Evolutionary conservation across 2,113 vertebrate genomes (phyloP).

Genomic region (Vulpes ferrilata): DNA sequence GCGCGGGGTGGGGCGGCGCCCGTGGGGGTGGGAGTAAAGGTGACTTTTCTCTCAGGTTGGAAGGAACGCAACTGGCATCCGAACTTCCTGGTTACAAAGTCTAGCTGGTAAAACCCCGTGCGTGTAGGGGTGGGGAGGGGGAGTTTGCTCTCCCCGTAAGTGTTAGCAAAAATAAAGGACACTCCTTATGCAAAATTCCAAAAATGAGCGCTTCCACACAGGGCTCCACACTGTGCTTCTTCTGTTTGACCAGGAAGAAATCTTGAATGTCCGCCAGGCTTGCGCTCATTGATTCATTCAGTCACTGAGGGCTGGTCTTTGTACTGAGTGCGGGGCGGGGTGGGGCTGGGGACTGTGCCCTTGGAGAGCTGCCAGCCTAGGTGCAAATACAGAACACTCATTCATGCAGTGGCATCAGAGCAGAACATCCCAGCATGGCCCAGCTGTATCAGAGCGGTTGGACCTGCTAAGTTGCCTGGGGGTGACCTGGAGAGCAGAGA

Average conservation of each 20-base stretch:
- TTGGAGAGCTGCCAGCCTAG: conserved; percentile 39
- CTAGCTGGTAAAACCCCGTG: conserved; percentile 22
- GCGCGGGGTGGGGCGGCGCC: not conserved
- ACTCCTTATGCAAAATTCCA: not conserved
- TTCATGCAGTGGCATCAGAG: not conserved
- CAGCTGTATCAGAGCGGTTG: not conserved
- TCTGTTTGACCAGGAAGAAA: conserved; percentile 43
- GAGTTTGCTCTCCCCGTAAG: too few relatives aligned
- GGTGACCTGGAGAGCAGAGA: not conserved
- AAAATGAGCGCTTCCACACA: not conserved
- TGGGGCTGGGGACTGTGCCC: not conserved
- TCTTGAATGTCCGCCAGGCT: conserved; percentile 62
- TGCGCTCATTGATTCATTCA: conserved; percentile 50
- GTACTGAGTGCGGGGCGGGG: not conserved
- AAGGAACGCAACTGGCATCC: not conserved
- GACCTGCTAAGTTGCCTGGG: not conserved
- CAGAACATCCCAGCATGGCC: not conserved
- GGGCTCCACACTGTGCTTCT: not conserved
- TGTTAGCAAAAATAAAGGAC: conserved; percentile 37
- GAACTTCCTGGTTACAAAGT: conserved; percentile 57
- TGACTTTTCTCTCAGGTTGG: not conserved
- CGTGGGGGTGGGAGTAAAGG: not conserved
- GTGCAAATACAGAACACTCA: conserved; percentile 27
- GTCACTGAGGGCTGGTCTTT: conserved; percentile 53
- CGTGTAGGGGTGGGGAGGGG: not conserved